Percentiles rank a stretch among this genome's conserved stretches.
Evolutionary conservation across 30 jellyfish, hydroid and myxozoan genomes (phyloP).

Genomic region (Hydractinia echinata): DNA sequence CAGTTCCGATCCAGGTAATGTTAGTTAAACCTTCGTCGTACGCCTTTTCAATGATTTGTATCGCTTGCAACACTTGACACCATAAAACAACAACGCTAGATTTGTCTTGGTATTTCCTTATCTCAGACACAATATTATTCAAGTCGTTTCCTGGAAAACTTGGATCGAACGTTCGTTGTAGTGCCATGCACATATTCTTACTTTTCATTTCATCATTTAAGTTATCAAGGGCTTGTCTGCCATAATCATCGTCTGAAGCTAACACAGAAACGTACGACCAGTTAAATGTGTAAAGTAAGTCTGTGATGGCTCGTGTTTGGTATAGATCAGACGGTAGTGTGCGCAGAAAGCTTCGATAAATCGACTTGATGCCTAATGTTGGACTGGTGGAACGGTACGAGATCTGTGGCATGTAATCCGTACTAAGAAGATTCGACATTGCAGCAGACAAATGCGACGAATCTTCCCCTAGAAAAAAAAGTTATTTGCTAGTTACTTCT

Average conservation of each 20-base stretch:
- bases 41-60: constrained; percentile 50
- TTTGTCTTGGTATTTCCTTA: constrained; percentile 23
- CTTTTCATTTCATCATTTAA: constrained; percentile 43
- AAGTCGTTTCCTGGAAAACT: constrained; percentile 20
- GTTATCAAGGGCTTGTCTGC: constrained; percentile 59
- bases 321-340: constrained; percentile 73
- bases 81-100: constrained; percentile 67
- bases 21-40: constrained; percentile 41
- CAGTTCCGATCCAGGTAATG: constrained; percentile 80
- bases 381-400: constrained; percentile 69
- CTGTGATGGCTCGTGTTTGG: constrained; percentile 72
- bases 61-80: constrained; percentile 70
- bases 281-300: constrained; percentile 34
- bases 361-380: constrained; percentile 39
- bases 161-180: constrained; percentile 45
- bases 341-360: constrained; percentile 51
- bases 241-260: constrained; percentile 87
- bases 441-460: constrained; percentile 55
- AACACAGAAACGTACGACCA: constrained; percentile 68
- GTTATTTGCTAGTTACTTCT: background rate
- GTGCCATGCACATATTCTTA: constrained; percentile 63
- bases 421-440: constrained; percentile 60
- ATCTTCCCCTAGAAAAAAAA: constrained; percentile 53
- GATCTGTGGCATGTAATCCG: constrained; percentile 66
- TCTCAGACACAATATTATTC: constrained; percentile 22